Evolutionary conservation across 1,140 invertebrate species (phyloP).

Genomic region (Nymphalis io): DNA sequence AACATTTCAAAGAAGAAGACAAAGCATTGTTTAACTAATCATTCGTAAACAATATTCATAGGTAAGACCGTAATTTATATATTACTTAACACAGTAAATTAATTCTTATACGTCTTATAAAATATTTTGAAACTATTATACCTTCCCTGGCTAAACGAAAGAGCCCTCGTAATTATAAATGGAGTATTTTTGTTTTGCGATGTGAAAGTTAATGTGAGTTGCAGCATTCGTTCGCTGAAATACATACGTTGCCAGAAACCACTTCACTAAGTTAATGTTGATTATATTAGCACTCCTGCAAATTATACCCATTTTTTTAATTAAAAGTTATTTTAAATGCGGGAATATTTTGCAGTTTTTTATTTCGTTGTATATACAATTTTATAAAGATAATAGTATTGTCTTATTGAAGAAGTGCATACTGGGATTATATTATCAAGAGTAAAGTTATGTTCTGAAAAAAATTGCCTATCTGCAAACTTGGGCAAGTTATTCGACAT

Average conservation of each 20-base stretch:
- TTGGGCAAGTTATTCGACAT: too few species aligned
- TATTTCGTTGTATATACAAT: not conserved
- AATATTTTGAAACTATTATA: conserved; percentile 4
- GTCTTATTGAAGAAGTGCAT: too few species aligned
- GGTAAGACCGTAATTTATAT: too few species aligned
- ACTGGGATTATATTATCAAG: too few species aligned
- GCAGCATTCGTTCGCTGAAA: conserved; percentile 13
- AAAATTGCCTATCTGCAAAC: too few species aligned
- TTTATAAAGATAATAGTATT: not conserved
- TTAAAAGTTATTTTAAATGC: not conserved
- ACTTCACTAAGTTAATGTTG: conserved; percentile 14
- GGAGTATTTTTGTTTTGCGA: conserved; percentile 22
- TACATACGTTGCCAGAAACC: conserved; percentile 16
- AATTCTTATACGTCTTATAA: not conserved
- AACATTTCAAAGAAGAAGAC: too few species aligned
- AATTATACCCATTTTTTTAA: conserved; percentile 12
- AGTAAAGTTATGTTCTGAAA: too few species aligned
- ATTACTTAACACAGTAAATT: not conserved
- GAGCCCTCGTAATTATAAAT: conserved; percentile 17
- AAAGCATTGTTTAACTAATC: too few species aligned
- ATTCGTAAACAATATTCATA: too few species aligned
- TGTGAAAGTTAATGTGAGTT: conserved; percentile 21
- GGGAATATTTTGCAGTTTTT: conserved; percentile 2
- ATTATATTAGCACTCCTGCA: conserved; percentile 13
- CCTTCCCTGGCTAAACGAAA: not conserved